Base-by-base conservation (phyloP, 2,797 vertebrate genomes). In the Carapus acus region DNA sequence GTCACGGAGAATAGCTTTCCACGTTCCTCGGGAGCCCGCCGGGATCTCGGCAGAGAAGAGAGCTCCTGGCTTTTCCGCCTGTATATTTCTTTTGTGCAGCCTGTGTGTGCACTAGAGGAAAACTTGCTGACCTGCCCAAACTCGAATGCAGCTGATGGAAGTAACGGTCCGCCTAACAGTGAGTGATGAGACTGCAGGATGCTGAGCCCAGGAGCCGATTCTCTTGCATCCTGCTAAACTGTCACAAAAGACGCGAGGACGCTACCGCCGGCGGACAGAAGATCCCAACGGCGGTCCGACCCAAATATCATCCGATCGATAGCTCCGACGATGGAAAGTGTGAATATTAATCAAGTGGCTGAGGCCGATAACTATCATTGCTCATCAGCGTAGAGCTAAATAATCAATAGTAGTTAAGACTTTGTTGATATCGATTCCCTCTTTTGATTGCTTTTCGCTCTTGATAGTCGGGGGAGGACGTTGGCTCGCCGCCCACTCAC, bases 131-230 rank as follows among this genome's bases (percentile, higher is more conserved):
- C 81, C 77, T 77, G 69, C 71, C 63, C 60, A 64, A 86, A 79
- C 79, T 75, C 70, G 80, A 83, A 78, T 82, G 79, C 80, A 84
- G 84, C 84, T 84, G 85, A 88, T 87, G 86, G 87, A 85, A 84
- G 85, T 86, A 88, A 88, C 79, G 61, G 81, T 58, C 79, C 67
- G 67, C 83, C 77, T 76, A 75, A 81, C 82, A 84, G 83, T 88
- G 86, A 87, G 81, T 85, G 85, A 88, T 88, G 87, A 88, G 84
- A 81, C 83, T 77, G 83, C 81, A 87, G 80, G 83, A 84, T 75
- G 78, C 85, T 74, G 79, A 78, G 84, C 76, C 71, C 76, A 82
- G 73, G 66, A 82, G 71, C 77, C 22, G 65, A 74, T 82, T 79
- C 76, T 66, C 58, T 73, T 45, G 67, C 71, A 75, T 76, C 65